These are phyloP conservation scores for Meloidogyne hapla DNA, from an alignment of 1,140 invertebrate species.

Conservation along the genomic window DNA sequence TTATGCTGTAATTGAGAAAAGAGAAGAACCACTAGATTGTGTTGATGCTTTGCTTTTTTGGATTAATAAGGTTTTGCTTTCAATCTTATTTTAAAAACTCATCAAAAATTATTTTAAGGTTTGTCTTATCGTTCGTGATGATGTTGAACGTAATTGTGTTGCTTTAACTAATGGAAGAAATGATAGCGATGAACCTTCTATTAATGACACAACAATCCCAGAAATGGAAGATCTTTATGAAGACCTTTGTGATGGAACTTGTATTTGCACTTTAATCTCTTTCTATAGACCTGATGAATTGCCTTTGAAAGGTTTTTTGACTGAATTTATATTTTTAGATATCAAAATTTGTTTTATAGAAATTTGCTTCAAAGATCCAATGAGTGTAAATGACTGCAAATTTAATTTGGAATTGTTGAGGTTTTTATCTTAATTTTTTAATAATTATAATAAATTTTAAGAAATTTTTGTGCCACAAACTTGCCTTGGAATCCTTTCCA, in stretches of 20 bases:
- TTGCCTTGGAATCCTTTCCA: constrained; percentile 88
- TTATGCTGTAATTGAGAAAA: constrained; percentile 66
- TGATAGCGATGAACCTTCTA: constrained; percentile 21
- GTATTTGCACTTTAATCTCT: constrained; percentile 80
- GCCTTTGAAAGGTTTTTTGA: constrained; percentile 72
- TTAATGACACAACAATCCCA: constrained; percentile 53
- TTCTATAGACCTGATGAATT: constrained; percentile 89
- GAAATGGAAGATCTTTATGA: constrained; percentile 70
- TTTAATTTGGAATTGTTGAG: constrained; percentile 87
- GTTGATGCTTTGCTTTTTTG: constrained; percentile 77
- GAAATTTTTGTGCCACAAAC: constrained; percentile 76
- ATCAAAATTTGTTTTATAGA: constrained; percentile 64
- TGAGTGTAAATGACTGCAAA: constrained; percentile 79
- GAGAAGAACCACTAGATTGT: constrained; percentile 72
- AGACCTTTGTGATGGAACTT: constrained; percentile 86
- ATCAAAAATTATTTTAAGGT: constrained; percentile 27
- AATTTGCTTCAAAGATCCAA: constrained; percentile 67
- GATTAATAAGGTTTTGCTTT: constrained; percentile 57
- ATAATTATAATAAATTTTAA: constrained; percentile 27
- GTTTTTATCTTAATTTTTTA: constrained; percentile 49
- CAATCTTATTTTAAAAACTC: not conserved
- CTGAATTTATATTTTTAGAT: too few relatives aligned
- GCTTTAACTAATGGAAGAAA: constrained; percentile 21
- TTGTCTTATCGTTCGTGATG: constrained; percentile 60
- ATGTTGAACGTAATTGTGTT: constrained; percentile 54